Base-by-base conservation (phyloP, 1,140 invertebrate genomes). In the Sipha flava region DNA sequence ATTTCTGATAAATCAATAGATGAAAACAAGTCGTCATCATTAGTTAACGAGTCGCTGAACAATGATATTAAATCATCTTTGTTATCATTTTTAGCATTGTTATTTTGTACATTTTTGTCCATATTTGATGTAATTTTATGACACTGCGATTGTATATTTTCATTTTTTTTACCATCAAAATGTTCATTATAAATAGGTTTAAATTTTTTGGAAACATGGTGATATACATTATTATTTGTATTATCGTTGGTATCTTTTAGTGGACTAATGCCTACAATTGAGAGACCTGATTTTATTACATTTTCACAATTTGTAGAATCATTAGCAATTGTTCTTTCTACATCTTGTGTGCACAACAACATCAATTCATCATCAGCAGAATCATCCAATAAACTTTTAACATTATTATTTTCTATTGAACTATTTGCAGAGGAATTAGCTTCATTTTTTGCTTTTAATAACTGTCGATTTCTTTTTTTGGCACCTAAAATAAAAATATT, bases 321-420 rank as follows among this genome's bases (percentile, higher is more conserved):
- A 31, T 12, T 29, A 34, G 47, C 21, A 14, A 34, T 54, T 23
- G 18, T 34, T 73, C 59, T 40, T 77, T 77, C 73, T 23, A 77
- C 29, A 23, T 52, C 73, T 57, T 77, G 73, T 18, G 52, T 77
- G 59, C 73, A 77, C 14, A 77, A 12, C 14, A 77, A 23, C 73
- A 77, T 43, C 49, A 75, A 16, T 2, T 77, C 52, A 18, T 73
- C 70, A 40, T 77, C 52, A 14, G 52, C n/a, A 9, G 73, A 57
- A 29, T 77, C 70, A 23, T 75, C n/a, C 18, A 77, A 40, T 43
- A 29, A 47, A 47, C 3, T 47, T 3, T 16, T 26, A 29, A 45
- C 14, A 70, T 26, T 37, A 68, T 26, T 68, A 45, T 70, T 70
- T 47, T 70, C 40, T 70, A 21, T 16, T 43, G 21, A 66, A 66